Base-by-base conservation (phyloP, 2,113 vertebrate genomes). In the Neopipo cinnamomea region DNA sequence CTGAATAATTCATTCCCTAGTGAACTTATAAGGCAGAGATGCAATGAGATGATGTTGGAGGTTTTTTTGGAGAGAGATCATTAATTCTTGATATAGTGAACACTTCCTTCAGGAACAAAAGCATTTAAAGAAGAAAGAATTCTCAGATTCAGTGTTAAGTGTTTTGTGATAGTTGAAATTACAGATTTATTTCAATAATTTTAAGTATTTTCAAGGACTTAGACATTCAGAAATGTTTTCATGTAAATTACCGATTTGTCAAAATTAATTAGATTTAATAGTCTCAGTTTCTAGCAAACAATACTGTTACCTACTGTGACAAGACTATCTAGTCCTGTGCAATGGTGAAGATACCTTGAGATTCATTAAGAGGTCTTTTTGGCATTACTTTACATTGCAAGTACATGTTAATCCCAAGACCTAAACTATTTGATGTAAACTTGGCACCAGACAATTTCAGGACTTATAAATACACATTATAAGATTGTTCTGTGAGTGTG, bases 1-100 rank as follows among this genome's bases (percentile, higher is more conserved):
- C 55, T 96, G 85, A 95, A 92, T 96, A 95, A 89, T 75, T 97
- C 21, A 85, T 96, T 91, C 89, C 50, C 52, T 87, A 74, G 62
- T 91, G 79, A 95, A 93, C 42, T 93, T 75, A 80, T 80, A 93
- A 91, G 75, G 23, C 39, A 42, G 85, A 47, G n/a, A 39, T 89
- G 11, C 53, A 71, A 88, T 91, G 83, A 44, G 39, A 78, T 93
- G 18, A 17, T 37, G 4, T 41, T 53, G 5, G 23, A 24, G 6
- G 1, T 28, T 49, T 30, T 70, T 58, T 75, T 49, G 9, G 9
- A 23, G 35, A 52, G 33, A 31, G 12, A 53, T 87, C 49, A 23
- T 70, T 91, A 67, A 41, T 83, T 94, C 80, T 76, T 91, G 31
- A 49, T 59, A 25, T 8, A 72, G 11, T 33, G 25, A 90, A 50